Evolutionary conservation across 2,888 invertebrate genomes (phyloP), one percentile per base, ranked within the genome.

Genomic region (Pedicia rivosa): DNA sequence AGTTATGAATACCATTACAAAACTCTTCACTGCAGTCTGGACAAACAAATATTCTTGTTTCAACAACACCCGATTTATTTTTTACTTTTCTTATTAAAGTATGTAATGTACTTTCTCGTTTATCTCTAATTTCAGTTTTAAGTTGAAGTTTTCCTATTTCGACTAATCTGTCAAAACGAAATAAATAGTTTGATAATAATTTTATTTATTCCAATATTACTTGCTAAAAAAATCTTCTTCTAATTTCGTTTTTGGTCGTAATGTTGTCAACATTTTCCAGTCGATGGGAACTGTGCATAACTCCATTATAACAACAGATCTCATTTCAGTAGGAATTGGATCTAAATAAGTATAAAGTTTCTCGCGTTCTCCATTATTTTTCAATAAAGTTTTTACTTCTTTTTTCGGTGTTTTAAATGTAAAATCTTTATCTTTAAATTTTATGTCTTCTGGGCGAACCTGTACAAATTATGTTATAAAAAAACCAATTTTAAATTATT

Each of bases 181-280:
- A 17, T 16, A 15, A 17, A 14, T 20, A 30, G 5, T 5, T 29
- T 9, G 12, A 25, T 9, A 30, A 8, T 10, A 5, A 17, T 31
- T 33, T 25, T 26, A 33, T 14, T n/a, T 5, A 12, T 7, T 29
- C 16, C 16, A 25, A 10, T 25, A 4, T 45, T 54, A 74, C 76
- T 78, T 73, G 44, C 83, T 82, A 54, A 83, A 90, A 63, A 81
- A 83, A 51, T 86, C 83, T 60, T 90, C 88, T 49, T 91, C 90
- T 16, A 74, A 59, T 50, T 82, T 82, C 20, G 71, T 70, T 56
- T 86, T 86, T 1, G 90, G 90, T 47, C 88, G 66, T 19, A 82
- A 57, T n/a, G 82, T 78, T 10, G 90, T 90, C 39, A 91, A 65
- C 90, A 91, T 90, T 57, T 81, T 74, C 90, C 90, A 91, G 54